phyloP scores from a whole-genome alignment of 2,888 invertebrate species.

The Microchrysa polita region DNA sequence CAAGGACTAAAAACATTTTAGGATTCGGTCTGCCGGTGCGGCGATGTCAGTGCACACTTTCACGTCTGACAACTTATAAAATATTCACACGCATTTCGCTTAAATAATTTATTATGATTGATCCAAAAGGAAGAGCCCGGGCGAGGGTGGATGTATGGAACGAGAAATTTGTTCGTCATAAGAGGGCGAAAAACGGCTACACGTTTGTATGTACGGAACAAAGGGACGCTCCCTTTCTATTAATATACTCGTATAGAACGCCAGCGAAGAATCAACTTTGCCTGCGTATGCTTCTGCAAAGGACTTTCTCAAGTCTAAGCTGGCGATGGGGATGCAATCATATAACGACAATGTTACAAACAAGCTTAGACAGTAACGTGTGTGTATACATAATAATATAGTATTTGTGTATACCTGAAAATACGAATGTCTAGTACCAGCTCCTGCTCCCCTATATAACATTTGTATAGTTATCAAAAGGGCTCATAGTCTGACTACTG shows the following conservation, averaged over 20 bases:
- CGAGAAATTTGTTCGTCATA: conserved; percentile 31
- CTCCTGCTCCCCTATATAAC: conserved; percentile 1
- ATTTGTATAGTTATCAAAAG: conserved; percentile 20
- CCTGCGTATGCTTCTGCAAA: no score
- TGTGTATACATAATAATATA: no score
- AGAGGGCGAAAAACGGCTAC: background rate
- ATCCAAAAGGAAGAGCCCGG: conserved; percentile 26
- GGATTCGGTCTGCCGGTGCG: no score
- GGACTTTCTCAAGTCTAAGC: background rate
- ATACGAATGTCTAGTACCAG: background rate
- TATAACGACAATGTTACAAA: conserved; percentile 23
- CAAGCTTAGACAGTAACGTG: conserved; percentile 31
- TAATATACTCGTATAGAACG: background rate
- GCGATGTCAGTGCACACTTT: background rate
- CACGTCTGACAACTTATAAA: conserved; percentile 52
- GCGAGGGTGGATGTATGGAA: conserved; percentile 11
- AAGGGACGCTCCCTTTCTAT: conserved; percentile 9
- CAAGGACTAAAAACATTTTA: no score
- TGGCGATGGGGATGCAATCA: conserved; percentile 21
- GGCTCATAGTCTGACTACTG: background rate
- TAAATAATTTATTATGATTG: conserved; percentile 45
- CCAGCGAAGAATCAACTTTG: no score
- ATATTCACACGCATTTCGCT: conserved; percentile 52
- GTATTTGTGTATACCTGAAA: background rate
- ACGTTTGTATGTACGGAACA: background rate